Conservation (phyloP, 2,888 invertebrate species). For the Hypercompe scribonia region DNA sequence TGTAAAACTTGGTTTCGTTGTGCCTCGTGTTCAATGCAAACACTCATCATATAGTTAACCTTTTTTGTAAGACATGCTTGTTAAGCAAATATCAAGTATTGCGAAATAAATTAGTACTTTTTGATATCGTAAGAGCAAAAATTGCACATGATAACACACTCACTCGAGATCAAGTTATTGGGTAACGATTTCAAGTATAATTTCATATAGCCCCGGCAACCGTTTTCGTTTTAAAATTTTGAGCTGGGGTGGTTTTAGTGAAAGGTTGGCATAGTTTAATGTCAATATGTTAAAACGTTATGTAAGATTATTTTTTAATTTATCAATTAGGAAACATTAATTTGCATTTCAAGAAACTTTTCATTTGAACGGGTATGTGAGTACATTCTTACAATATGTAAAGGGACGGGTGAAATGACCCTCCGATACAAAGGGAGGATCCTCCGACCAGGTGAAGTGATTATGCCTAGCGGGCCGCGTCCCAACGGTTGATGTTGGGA, state of each 20-base stretch:
- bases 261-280: constrained; percentile 34
- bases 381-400: not conserved
- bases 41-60: not conserved
- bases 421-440: no score
- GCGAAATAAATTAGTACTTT: constrained; percentile 37
- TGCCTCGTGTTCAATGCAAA: not conserved
- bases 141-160: constrained; percentile 35
- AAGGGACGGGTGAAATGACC: no score
- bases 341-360: not conserved
- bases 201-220: constrained; percentile 31
- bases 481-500: no score
- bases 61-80: constrained; percentile 14
- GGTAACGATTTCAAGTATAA: constrained; percentile 37
- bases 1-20: not conserved
- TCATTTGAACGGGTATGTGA: no score
- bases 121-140: constrained; percentile 32
- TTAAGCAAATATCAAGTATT: constrained; percentile 27
- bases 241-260: constrained; percentile 35
- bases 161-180: constrained; percentile 40
- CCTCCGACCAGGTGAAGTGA: no score
- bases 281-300: constrained; percentile 22
- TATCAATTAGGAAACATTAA: not conserved
- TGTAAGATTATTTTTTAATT: not conserved
- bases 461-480: no score
- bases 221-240: constrained; percentile 17